phyloP scores from a whole-genome alignment of 2,888 invertebrate genomes.

The Campoletis raptor region DNA sequence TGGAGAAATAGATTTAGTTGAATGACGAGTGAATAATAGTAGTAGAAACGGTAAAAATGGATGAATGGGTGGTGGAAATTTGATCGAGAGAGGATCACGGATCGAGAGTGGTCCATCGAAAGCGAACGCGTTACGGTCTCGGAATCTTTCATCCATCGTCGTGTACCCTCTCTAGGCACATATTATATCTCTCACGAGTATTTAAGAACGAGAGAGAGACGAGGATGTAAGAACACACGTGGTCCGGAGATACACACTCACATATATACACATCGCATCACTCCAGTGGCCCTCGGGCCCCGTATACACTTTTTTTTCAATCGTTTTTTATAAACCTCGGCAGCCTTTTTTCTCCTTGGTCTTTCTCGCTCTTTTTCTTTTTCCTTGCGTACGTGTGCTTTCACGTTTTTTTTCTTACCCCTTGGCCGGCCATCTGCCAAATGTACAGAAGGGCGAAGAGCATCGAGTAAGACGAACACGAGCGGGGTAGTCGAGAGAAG shows the following conservation, averaged over 20 bases:
- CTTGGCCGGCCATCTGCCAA: slow-evolving; percentile 86
- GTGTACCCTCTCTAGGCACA: slow-evolving; percentile 37
- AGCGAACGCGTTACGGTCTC: slow-evolving; percentile 72
- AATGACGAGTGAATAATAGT: slow-evolving; percentile 28
- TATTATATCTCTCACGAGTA: slow-evolving; percentile 63
- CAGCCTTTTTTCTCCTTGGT: slow-evolving; percentile 68
- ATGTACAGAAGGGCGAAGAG: slow-evolving; percentile 85
- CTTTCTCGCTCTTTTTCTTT: slow-evolving; percentile 70
- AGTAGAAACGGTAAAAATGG: slow-evolving; percentile 71
- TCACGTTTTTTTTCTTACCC: slow-evolving; percentile 84
- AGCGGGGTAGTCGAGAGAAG: slow-evolving; percentile 63
- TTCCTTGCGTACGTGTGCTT: slow-evolving; percentile 75
- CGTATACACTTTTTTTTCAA: slow-evolving; percentile 76
- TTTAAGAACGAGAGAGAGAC: slow-evolving; percentile 48
- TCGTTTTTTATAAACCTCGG: slow-evolving; percentile 82
- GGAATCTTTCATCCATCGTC: slow-evolving; percentile 42
- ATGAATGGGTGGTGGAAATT: slow-evolving; percentile 81
- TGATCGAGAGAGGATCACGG: slow-evolving; percentile 79
- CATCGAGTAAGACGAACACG: slow-evolving; percentile 82
- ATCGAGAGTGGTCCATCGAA: slow-evolving; percentile 64
- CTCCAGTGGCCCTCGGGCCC: slow-evolving; percentile 74
- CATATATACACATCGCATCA: slow-evolving; percentile 58
- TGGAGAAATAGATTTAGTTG: slow-evolving; percentile 20
- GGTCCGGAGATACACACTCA: slow-evolving; percentile 72
- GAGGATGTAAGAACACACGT: slow-evolving; percentile 76